Evolutionary conservation across 1,140 invertebrate species (phyloP), one percentile per base, ranked within the genome.

Genomic region (Trichonephila clavipes): DNA sequence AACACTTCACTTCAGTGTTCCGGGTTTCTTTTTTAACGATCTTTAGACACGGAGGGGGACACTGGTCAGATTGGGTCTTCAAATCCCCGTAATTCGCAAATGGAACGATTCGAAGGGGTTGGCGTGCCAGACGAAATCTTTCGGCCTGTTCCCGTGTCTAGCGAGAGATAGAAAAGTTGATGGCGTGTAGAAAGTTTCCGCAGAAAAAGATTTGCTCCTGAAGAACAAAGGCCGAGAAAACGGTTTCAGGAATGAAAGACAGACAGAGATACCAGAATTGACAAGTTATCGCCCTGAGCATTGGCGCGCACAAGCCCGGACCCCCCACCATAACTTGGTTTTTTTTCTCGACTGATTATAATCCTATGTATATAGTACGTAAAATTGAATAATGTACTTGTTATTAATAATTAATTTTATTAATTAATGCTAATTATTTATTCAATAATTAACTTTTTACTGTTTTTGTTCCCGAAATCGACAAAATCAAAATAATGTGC

Each of bases 131-230:
- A 19, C 59, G 85, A 87, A 77, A 87, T 62, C 61, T 66, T 40
- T n/a, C 7, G 85, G 85, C 16, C 14, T 6, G 85, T 62, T 87
- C 59, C 59, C 58, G 61, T n/a, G 51, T 40, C 28, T 62, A n/a
- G 61, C 18, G 34, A 24, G 24, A 40, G 61, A 87, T 86, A 86
- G 85, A 87, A 87, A 87, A 87, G 59, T 66, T 87, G 85, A 87
- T 87, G 85, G 85, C 85, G 85, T 87, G 85, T 62, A 61, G 85
- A 87, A 77, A 64, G 24, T 87, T 87, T 24, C 34, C 8, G 12
- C 21, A 18, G 59, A 62, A 87, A 61, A 87, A 61, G 58, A 24
- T 58, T 34, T 87, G 61, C 16, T 7, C 18, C 0, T 18, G 19
- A 58, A 59, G 58, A 85, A 51, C 82, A 59, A 85, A 85, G n/a